A percentile compares a stretch with the other conserved stretches of the same genome.
phyloP scores from a whole-genome alignment of 2,888 invertebrate genomes.

The Lathronympha strigana region DNA sequence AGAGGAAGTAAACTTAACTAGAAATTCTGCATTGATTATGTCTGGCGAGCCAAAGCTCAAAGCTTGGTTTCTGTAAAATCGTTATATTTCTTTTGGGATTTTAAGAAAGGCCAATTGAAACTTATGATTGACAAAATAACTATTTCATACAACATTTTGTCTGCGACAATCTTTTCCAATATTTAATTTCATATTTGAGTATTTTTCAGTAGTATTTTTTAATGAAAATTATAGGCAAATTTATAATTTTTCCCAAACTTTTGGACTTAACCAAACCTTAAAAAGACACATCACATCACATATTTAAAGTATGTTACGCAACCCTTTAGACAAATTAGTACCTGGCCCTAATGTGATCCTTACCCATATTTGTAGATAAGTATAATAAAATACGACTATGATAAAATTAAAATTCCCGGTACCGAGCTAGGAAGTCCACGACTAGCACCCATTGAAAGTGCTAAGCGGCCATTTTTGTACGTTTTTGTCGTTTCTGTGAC shows the following conservation, averaged over 20 bases:
- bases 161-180: neutral
- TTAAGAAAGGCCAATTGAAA: neutral
- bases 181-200: no score
- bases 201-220: no score
- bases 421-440: constrained; percentile 22
- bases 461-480: constrained; percentile 37
- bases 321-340: no score
- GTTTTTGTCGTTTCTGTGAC: constrained; percentile 43
- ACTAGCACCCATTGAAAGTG: constrained; percentile 39
- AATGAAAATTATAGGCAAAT: no score
- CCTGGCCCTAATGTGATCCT: no score
- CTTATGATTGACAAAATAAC: neutral
- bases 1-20: constrained; percentile 31
- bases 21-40: constrained; percentile 37
- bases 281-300: no score
- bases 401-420: constrained; percentile 9
- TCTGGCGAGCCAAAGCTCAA: constrained; percentile 31
- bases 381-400: neutral
- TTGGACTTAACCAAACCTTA: no score
- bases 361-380: neutral
- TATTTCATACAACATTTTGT: neutral
- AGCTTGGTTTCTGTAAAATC: constrained; percentile 12
- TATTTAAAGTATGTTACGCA: no score
- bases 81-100: constrained; percentile 7
- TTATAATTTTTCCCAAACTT: no score